Conservation (phyloP, 2,797 vertebrate species). For the Alcedo quadribrachys region DNA sequence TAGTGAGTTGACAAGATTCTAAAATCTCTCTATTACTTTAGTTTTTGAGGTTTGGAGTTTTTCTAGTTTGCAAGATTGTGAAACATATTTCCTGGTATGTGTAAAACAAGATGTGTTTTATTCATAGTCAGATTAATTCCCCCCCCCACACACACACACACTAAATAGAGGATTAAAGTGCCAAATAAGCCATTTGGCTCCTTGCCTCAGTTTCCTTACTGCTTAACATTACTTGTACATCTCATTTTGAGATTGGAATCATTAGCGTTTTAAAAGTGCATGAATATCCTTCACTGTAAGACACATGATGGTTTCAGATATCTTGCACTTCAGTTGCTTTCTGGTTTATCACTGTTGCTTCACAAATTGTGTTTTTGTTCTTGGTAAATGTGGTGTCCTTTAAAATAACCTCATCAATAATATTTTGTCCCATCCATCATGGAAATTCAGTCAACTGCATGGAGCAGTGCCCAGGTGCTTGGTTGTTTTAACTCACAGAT, state of each 20-base stretch:
- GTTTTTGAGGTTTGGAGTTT: not conserved
- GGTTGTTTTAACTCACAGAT: not conserved
- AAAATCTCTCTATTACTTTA: not conserved
- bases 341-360: not conserved
- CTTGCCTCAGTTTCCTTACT: not conserved
- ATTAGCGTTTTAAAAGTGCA: not conserved
- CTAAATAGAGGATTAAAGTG: not conserved
- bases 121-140: not conserved
- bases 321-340: not conserved
- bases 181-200: not conserved
- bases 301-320: not conserved
- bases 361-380: not conserved
- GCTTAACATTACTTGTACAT: not conserved
- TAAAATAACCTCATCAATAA: not conserved
- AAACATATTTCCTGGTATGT: not conserved
- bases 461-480: not conserved
- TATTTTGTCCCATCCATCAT: not conserved
- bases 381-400: not conserved
- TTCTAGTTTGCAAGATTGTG: not conserved
- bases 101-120: not conserved
- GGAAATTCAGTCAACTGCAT: not conserved
- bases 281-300: fast-evolving
- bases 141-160: too few relatives aligned
- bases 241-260: not conserved
- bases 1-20: not conserved